These are phyloP conservation scores for Channa maculata DNA, from an alignment of 2,113 vertebrate species.

Conservation along the genomic window DNA sequence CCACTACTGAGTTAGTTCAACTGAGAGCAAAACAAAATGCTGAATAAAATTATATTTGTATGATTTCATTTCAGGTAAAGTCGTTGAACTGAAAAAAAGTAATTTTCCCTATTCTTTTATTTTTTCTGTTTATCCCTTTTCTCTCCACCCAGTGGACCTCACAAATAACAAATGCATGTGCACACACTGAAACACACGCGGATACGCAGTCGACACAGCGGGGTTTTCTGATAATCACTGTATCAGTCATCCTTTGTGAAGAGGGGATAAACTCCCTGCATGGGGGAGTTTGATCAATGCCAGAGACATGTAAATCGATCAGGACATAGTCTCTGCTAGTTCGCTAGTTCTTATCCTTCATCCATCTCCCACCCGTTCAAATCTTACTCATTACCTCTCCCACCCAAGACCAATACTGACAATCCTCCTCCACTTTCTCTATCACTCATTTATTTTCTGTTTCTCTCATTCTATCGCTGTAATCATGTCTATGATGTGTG, in stretches of 20 bases:
- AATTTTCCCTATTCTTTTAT: slow-evolving; percentile 44
- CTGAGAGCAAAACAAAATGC: slow-evolving; percentile 47
- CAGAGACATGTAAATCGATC: slow-evolving; percentile 81
- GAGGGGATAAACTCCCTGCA: slow-evolving; percentile 65
- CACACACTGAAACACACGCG: slow-evolving; percentile 4
- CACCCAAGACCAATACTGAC: slow-evolving; percentile 45
- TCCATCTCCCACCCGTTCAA: slow-evolving; percentile 50
- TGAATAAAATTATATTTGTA: slow-evolving; percentile 58
- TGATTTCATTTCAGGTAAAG: slow-evolving; percentile 47
- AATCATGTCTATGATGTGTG: slow-evolving; percentile 53
- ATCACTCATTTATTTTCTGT: slow-evolving; percentile 30
- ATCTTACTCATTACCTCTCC: slow-evolving; percentile 56
- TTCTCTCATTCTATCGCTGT: slow-evolving; percentile 45
- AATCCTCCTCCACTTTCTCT: slow-evolving; percentile 5
- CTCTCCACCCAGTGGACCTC: slow-evolving; percentile 34
- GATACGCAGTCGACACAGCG: slow-evolving; percentile 32
- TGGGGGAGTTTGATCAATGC: slow-evolving; percentile 77
- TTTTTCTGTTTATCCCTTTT: slow-evolving; percentile 36
- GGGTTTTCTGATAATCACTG: slow-evolving; percentile 76
- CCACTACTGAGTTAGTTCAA: slow-evolving; percentile 26
- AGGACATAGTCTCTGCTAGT: slow-evolving; percentile 66
- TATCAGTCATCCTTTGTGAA: slow-evolving; percentile 74
- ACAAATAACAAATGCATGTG: slow-evolving; percentile 15
- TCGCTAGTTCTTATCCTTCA: slow-evolving; percentile 60
- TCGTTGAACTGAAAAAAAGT: slow-evolving; percentile 23